These are phyloP conservation scores for Cynopterus sphinx DNA, from an alignment of 2,797 vertebrate species.

Conservation along the genomic window DNA sequence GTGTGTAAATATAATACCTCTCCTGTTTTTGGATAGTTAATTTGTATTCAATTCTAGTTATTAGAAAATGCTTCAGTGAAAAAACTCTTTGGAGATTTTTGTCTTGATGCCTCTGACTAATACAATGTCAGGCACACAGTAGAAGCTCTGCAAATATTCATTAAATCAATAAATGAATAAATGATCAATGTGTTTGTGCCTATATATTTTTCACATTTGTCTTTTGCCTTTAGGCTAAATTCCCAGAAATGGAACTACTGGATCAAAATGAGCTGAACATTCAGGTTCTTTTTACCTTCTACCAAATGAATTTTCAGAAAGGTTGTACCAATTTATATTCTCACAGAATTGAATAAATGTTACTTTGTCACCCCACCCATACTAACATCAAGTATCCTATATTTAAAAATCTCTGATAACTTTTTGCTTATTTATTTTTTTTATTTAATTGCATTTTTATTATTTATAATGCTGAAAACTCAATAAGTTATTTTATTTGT, in stretches of 20 bases:
- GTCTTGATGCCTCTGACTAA: not conserved
- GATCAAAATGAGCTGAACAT: slow-evolving; percentile 60
- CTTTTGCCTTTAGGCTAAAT: slow-evolving; percentile 45
- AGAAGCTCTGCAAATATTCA: not conserved
- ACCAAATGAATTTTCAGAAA: slow-evolving; percentile 63
- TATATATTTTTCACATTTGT: slow-evolving; percentile 46
- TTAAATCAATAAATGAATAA: not conserved
- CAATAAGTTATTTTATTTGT: not conserved
- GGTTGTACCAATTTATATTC: slow-evolving; percentile 54
- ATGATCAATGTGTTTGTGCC: slow-evolving; percentile 17
- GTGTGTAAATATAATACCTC: not conserved
- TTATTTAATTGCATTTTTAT: not conserved
- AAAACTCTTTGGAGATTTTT: not conserved
- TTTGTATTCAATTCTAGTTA: not conserved
- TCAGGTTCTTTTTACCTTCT: slow-evolving; percentile 61
- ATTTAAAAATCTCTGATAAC: not conserved
- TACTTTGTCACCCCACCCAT: not conserved
- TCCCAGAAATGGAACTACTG: slow-evolving; percentile 58
- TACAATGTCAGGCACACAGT: not conserved
- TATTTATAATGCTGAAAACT: not conserved
- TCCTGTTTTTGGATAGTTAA: not conserved
- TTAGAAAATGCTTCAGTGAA: not conserved
- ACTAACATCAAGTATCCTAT: not conserved
- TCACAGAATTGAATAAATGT: not conserved
- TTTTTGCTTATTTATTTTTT: slow-evolving; percentile 42